Evolutionary conservation across 1,140 invertebrate species (phyloP), one percentile per base, ranked within the genome.

Genomic region (Danaus melanippus): DNA sequence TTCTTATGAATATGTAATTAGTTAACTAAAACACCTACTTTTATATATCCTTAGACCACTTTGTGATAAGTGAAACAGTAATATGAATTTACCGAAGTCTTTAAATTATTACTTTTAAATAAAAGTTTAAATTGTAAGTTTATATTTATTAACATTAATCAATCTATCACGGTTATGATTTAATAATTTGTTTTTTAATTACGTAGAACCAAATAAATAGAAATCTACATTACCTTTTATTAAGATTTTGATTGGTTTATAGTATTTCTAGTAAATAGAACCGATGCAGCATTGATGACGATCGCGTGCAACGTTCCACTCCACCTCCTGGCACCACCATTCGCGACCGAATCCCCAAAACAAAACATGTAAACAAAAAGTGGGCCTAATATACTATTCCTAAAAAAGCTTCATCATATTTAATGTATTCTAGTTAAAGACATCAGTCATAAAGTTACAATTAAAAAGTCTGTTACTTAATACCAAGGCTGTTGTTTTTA

Each of bases 241-340:
- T 71, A 66, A 56, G 64, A 66, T 67, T 71, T 67, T 68, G 64
- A 71, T 71, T 69, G 55, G 65, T 60, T 56, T 63, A 46, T 64
- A 58, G 32, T 46, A n/a, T 43, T 51, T 46, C 50, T 58, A 57
- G 60, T 68, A 64, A 67, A 67, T 69, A 62, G 65, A 64, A 58
- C 66, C 56, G 73, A 76, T 81, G 77, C 80, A 82, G 62, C 63
- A 60, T 64, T 69, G 65, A 66, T 63, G 65, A 66, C 51, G 50
- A 71, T 84, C 80, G 80, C 82, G 82, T 84, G 83, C 76, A 75
- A 62, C 21, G 6, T 32, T 8, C 21, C 21, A 32, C 21, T 3
- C 65, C 62, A 40, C 50, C 57, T 58, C 79, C 83, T 86, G 83
- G 83, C 66, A 86, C 83, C 60, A 69, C 73, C 80, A 72, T 70